Base-by-base conservation (phyloP, 2,888 invertebrate genomes). In the Agrochola litura region DNA sequence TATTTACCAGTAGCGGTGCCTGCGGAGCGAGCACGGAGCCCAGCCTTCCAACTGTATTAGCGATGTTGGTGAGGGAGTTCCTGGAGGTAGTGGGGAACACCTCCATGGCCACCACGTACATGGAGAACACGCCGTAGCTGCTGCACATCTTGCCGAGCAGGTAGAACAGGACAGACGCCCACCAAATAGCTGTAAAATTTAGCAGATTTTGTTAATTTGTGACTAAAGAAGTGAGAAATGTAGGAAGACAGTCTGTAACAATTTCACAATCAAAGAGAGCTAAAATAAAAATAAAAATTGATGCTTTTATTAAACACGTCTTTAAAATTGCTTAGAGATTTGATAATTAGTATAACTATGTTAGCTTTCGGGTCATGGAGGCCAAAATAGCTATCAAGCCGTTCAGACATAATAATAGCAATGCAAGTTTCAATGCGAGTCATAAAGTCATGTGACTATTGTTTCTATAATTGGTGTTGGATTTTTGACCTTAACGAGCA, bases 11-110 rank as follows among this genome's bases (percentile, higher is more conserved):
- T 69, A 98, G 92, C 4, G 97, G 97, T 19, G 97, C 97, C 90
- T 98, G 98, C 8, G 98, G 98, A 6, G 98, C 97, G 16, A 98
- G 91, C 92, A 97, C 97, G 0, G 97, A 97, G 41, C 98, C 98
- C 65, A 97, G 91, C 70, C 98, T 94, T 73, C 98, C 98, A 49
- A 97, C 95, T 87, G 97, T 98, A 82, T 97, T 97, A 89, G 97
- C 97, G 81, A 97, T 96, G 82, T 97, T 97, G 91, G 97, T 97
- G 84, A 98, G 95, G 0, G 97, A 97, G 92, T 98, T 97, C 68
- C 98, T 93, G 46, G 97, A 94, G 6, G 97, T 97, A 58, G 98
- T 98, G n/a, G 98, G 98, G 92, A 98, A 98, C 90, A 97, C 96
- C 94, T 98, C 98, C 87, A 98, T 97, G 2, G 98, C 97, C 85